Evolutionary conservation across 2,797 vertebrate genomes (phyloP).

Genomic region (Xenops minutus): DNA sequence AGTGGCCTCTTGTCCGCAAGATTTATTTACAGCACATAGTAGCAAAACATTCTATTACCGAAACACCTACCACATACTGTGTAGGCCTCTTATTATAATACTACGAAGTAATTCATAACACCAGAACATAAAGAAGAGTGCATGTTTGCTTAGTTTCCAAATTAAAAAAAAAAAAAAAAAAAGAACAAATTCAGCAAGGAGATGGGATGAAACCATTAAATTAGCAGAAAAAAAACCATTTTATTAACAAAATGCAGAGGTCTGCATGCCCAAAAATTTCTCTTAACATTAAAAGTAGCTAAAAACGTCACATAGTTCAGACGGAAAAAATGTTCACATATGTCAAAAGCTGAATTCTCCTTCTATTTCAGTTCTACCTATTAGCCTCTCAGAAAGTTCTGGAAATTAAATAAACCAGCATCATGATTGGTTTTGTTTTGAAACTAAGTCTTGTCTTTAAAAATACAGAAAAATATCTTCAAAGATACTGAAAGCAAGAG

Average conservation of each 20-base stretch:
- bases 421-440: background rate
- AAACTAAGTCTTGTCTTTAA: background rate
- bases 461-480: background rate
- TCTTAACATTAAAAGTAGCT: background rate
- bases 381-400: background rate
- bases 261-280: background rate
- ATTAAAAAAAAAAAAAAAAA: background rate
- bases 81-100: background rate
- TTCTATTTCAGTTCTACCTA: background rate
- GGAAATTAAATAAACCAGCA: background rate
- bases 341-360: background rate
- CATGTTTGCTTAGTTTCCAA: background rate
- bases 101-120: background rate
- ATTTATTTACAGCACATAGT: slow-evolving; percentile 19
- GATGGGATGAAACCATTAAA: background rate
- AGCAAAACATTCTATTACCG: background rate
- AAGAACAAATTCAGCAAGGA: background rate
- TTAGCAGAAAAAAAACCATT: background rate
- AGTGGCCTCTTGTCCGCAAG: background rate
- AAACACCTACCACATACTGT: background rate
- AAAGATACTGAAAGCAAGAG: background rate
- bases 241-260: background rate
- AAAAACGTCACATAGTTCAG: background rate
- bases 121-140: background rate
- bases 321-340: background rate